These are phyloP conservation scores for Saxidomus purpurata DNA, from an alignment of 1,140 invertebrate genomes.

Conservation along the genomic window DNA sequence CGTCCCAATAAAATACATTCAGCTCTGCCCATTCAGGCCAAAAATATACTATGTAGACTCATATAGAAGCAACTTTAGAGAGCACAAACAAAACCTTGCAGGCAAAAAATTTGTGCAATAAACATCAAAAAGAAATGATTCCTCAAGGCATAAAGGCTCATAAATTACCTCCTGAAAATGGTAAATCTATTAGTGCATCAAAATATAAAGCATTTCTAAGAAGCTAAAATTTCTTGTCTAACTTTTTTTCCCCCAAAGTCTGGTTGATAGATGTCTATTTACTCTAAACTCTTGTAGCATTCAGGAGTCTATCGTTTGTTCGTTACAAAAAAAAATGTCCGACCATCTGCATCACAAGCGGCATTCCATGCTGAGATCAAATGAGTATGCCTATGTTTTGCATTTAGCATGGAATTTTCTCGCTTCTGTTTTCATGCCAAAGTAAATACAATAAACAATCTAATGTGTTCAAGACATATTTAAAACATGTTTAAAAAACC, in stretches of 20 bases:
- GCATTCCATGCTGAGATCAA: constrained; percentile 2
- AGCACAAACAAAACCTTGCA: too few species aligned
- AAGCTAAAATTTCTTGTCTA: background rate
- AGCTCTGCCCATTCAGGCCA: too few species aligned
- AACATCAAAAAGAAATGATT: constrained; percentile 3
- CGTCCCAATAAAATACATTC: too few species aligned
- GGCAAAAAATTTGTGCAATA: background rate
- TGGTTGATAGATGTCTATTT: constrained; percentile 3
- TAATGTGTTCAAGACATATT: too few species aligned
- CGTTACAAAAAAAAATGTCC: background rate
- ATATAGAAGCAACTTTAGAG: too few species aligned
- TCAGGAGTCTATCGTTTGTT: background rate
- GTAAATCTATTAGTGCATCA: constrained; percentile 12
- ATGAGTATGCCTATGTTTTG: background rate
- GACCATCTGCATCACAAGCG: background rate
- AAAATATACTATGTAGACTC: too few species aligned
- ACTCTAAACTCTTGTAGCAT: background rate
- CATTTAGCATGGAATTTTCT: constrained; percentile 14
- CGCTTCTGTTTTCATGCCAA: constrained; percentile 10
- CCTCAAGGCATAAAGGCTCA: background rate
- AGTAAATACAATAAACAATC: constrained; percentile 9
- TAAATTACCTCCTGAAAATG: background rate
- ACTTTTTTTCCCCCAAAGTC: constrained; percentile 8
- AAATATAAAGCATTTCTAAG: background rate
- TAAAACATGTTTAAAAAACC: background rate